phyloP scores from a whole-genome alignment of 2,113 vertebrate species.

The Oncorhynchus kisutch region DNA sequence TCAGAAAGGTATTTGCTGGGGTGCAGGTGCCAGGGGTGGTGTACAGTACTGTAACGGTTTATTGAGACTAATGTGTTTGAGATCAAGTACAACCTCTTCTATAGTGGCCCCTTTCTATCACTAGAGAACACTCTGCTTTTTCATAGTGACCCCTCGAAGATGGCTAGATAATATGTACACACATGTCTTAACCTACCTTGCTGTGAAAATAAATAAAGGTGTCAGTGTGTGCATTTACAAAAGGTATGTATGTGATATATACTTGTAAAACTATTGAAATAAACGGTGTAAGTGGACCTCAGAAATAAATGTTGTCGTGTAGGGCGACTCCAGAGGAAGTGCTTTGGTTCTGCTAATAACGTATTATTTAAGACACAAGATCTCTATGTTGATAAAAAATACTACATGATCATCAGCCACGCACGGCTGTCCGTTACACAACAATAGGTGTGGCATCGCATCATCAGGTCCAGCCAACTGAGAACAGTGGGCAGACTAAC shows the following conservation, averaged over 20 bases:
- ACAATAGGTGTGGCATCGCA: slow-evolving; percentile 68
- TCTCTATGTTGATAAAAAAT: slow-evolving; percentile 81
- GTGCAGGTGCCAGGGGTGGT: background rate
- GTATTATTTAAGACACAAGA: slow-evolving; percentile 88
- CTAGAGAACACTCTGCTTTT: background rate
- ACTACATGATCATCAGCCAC: slow-evolving; percentile 83
- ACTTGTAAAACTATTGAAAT: too few relatives aligned
- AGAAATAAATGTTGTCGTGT: too few relatives aligned
- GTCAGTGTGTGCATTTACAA: too few relatives aligned
- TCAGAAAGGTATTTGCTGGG: background rate
- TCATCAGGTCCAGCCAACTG: slow-evolving; percentile 75
- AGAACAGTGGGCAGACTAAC: slow-evolving; percentile 78
- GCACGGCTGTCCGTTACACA: slow-evolving; percentile 76
- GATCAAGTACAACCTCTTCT: background rate
- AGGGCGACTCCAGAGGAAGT: background rate
- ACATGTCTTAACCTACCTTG: too few relatives aligned
- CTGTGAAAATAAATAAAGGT: too few relatives aligned
- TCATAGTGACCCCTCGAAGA: background rate
- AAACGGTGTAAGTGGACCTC: too few relatives aligned
- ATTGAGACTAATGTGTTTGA: background rate
- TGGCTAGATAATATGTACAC: too few relatives aligned
- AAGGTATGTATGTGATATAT: too few relatives aligned
- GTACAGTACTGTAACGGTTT: background rate
- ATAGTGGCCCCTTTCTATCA: background rate
- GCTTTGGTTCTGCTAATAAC: slow-evolving; percentile 74